Conservation (phyloP, 2,797 vertebrate species). For the Aulostomus chinensis region DNA sequence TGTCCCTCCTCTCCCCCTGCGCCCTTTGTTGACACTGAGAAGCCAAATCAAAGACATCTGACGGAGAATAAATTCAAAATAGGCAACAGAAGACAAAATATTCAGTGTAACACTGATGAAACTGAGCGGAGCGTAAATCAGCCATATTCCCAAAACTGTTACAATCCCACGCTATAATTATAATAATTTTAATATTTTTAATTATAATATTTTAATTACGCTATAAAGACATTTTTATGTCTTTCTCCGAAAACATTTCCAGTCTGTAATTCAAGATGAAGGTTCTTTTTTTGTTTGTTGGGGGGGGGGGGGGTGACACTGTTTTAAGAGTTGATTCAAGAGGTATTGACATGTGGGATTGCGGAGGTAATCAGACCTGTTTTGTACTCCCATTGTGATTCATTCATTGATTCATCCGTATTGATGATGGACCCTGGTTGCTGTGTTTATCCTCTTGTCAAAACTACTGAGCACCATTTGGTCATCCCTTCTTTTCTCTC, state of each 20-base stretch:
- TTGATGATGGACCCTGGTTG: slow-evolving; percentile 43
- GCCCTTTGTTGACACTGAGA: slow-evolving; percentile 14
- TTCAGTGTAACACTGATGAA: no score
- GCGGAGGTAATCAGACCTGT: slow-evolving; percentile 32
- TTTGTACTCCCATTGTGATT: slow-evolving; percentile 42
- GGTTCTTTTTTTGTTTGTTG: neutral
- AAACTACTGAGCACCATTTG: slow-evolving; percentile 46
- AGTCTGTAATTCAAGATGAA: no score
- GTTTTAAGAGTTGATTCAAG: slow-evolving; percentile 8
- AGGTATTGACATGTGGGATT: slow-evolving; percentile 50
- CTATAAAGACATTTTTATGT: no score
- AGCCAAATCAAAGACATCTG: slow-evolving; percentile 16
- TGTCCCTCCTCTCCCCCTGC: slow-evolving; percentile 25
- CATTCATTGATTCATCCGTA: slow-evolving; percentile 51
- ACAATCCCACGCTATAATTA: no score
- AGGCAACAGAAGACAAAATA: no score
- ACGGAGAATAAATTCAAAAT: slow-evolving; percentile 28
- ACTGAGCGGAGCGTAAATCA: no score
- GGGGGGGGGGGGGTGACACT: neutral
- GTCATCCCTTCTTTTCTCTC: slow-evolving; percentile 39
- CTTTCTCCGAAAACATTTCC: no score
- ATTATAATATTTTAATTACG: no score
- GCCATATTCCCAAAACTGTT: no score
- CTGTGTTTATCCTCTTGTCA: slow-evolving; percentile 50
- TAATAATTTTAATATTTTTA: no score